These are phyloP conservation scores for Psophia crepitans DNA, from an alignment of 2,113 vertebrate species.

Conservation along the genomic window DNA sequence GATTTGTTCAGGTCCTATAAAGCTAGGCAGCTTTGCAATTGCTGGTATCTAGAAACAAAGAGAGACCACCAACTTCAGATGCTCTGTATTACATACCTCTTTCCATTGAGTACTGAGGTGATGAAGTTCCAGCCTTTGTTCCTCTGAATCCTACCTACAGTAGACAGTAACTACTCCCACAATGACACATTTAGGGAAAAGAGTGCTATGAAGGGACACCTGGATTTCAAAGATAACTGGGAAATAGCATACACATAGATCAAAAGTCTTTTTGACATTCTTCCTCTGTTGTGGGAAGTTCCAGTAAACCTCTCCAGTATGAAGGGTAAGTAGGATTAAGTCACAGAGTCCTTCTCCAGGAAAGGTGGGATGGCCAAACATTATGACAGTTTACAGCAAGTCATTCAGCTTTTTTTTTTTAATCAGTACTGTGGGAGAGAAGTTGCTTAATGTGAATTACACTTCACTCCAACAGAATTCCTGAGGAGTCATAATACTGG, in stretches of 20 bases:
- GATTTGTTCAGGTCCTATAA: not conserved
- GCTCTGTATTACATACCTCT: slow-evolving; percentile 31
- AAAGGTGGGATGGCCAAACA: slow-evolving; percentile 41
- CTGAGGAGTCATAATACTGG: not conserved
- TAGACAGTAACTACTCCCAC: not conserved
- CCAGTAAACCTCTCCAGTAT: slow-evolving; percentile 5
- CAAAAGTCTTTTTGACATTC: not conserved
- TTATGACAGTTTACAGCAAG: not conserved
- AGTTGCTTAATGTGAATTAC: slow-evolving; percentile 2
- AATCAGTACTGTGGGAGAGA: not conserved
- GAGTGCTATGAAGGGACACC: not conserved
- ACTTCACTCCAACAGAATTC: slow-evolving; percentile 7
- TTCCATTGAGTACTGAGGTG: slow-evolving; percentile 21
- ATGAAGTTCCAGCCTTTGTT: not conserved
- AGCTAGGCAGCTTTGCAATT: not conserved
- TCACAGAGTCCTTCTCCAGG: slow-evolving; percentile 28
- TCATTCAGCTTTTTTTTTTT: not conserved
- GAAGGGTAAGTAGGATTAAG: slow-evolving; percentile 27
- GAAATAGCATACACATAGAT: not conserved
- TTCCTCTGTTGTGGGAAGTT: not conserved
- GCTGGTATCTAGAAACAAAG: not conserved
- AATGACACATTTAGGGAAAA: not conserved
- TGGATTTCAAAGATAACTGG: not conserved
- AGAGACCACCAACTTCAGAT: not conserved
- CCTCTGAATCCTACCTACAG: not conserved